These are phyloP conservation scores for Channa argus DNA, from an alignment of 2,113 vertebrate genomes.

Conservation along the genomic window DNA sequence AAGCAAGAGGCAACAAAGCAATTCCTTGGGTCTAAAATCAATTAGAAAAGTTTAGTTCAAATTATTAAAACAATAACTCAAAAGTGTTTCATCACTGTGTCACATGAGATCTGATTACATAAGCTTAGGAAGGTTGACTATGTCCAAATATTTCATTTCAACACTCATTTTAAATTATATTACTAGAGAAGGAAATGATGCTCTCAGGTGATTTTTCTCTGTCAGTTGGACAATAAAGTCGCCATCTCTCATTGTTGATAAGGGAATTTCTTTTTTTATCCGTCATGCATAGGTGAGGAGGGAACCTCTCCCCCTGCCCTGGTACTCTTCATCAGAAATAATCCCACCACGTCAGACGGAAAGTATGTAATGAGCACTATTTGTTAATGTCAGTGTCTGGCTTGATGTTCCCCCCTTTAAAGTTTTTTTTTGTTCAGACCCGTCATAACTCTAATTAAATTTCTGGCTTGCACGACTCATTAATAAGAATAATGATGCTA, in stretches of 20 bases:
- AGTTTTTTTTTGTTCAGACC: conserved; percentile 63
- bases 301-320: conserved; percentile 37
- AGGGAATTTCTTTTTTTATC: conserved; percentile 24
- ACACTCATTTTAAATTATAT: conserved; percentile 23
- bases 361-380: conserved; percentile 84
- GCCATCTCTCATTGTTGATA: conserved; percentile 43
- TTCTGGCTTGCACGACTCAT: conserved; percentile 75
- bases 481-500: conserved; percentile 80
- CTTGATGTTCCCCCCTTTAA: conserved; percentile 60
- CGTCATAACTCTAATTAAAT: conserved; percentile 86
- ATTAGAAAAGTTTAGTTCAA: background rate
- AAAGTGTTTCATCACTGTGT: conserved; percentile 6
- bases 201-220: conserved; percentile 63
- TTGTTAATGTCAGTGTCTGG: conserved; percentile 84
- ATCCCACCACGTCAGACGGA: conserved; percentile 78
- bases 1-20: background rate
- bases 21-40: background rate
- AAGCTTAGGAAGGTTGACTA: background rate
- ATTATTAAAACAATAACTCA: conserved; percentile 13
- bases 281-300: conserved; percentile 56
- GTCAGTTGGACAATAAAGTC: conserved; percentile 61
- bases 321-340: conserved; percentile 71
- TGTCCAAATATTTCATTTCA: conserved; percentile 1
- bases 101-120: conserved; percentile 15
- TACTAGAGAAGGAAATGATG: conserved; percentile 21